Evolutionary conservation across 2,888 invertebrate genomes (phyloP), one percentile per base, ranked within the genome.

Genomic region (Lordiphosa andalusiaca): DNA sequence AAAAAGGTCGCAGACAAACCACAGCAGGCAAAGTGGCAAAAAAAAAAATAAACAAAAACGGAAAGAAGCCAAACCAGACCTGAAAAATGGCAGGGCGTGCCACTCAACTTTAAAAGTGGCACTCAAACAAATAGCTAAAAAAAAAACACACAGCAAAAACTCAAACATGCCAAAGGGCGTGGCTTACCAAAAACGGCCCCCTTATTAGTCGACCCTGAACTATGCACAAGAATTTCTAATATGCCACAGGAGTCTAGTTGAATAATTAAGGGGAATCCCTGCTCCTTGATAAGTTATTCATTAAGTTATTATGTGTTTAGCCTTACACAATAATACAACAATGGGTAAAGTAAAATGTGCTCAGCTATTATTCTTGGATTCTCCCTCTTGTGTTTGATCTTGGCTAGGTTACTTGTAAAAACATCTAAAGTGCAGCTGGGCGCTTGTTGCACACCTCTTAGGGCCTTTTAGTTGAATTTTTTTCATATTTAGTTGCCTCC

Each of bases 281-380:
- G 3, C n/a, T 13, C 1, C 16, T 65, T 69, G 58, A 69, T 75
- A 67, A 69, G 48, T 72, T 73, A 73, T 73, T 75, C 76, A 83
- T 76, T 80, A 73, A 73, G 84, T 81, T 83, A 83, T 83, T 80
- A 83, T 71, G 81, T 77, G 81, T 80, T 80, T 77, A 83, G 54
- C 71, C 70, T 58, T 63, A 53, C 53, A 49, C 51, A 65, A 81
- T 53, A 73, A 73, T 16, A 16, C 16, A 70, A 55, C 58, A 30
- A 21, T 36, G 35, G 41, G 42, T 38, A 60, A 49, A 58, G 59
- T 54, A 52, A 19, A 54, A 35, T 36, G 30, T 63, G 49, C 71
- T 69, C 48, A 62, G 69, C 78, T 63, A 66, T 74, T 78, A 75
- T 78, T 72, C 21, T 21, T 49, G 36, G n/a, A 10, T 35, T 47